Conservation (phyloP, 1,140 invertebrate genomes). For the Piezodorus guildinii region DNA sequence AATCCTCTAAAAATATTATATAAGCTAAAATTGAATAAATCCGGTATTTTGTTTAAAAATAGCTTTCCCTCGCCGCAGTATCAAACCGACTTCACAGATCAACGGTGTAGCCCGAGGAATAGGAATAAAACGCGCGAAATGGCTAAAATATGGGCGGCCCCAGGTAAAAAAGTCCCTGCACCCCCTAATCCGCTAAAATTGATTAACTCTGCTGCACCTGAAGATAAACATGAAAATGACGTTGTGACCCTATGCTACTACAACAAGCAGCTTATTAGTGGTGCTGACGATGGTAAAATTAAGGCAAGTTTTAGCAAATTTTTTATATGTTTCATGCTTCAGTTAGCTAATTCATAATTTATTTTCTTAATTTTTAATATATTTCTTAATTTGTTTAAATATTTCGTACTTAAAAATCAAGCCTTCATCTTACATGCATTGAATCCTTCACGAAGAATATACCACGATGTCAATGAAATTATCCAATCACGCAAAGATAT, state of each 20-base stretch:
- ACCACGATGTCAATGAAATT: too few species aligned
- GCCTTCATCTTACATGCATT: too few species aligned
- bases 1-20: slow-evolving; percentile 23
- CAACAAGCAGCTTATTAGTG: slow-evolving; percentile 35
- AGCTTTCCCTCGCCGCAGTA: slow-evolving; percentile 6
- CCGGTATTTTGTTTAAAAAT: slow-evolving; percentile 20
- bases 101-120: neutral
- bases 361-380: too few species aligned
- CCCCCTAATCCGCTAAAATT: neutral
- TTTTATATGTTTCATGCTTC: too few species aligned
- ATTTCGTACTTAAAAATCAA: too few species aligned
- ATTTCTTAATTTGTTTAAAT: neutral
- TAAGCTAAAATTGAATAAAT: slow-evolving; percentile 21
- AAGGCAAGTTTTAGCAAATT: slow-evolving; percentile 31
- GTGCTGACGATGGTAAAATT: slow-evolving; percentile 39
- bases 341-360: too few species aligned
- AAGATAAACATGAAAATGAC: slow-evolving; percentile 35
- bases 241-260: slow-evolving; percentile 34
- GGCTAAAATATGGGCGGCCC: neutral
- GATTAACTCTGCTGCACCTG: neutral
- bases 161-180: neutral
- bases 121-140: neutral
- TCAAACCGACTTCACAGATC: neutral
- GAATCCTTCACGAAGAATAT: too few species aligned
- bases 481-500: too few species aligned